Conservation (phyloP, 2,113 vertebrate species). For the Hippocampus mohnikei region DNA sequence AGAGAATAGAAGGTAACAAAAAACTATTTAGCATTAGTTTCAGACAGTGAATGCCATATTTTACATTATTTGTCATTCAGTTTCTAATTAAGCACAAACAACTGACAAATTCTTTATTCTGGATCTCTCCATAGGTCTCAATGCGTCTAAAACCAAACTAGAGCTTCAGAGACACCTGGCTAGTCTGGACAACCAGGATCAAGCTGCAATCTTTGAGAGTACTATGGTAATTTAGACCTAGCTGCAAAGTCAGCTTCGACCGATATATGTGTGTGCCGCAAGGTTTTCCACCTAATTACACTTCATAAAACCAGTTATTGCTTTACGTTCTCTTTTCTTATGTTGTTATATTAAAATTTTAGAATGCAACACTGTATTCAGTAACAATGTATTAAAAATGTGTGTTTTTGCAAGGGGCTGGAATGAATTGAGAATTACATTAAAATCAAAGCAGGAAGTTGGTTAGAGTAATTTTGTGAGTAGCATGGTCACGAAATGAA, state of each 20-base stretch:
- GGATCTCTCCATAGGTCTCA: conserved; percentile 74
- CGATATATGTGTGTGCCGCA: not conserved
- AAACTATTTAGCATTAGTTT: not conserved
- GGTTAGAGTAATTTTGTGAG: not conserved
- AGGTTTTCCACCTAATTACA: not conserved
- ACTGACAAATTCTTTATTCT: not conserved
- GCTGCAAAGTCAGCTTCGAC: not conserved
- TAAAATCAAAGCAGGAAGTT: not conserved
- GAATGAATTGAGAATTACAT: not conserved
- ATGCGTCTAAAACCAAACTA: conserved; percentile 87
- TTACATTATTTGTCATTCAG: not conserved
- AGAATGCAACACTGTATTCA: not conserved
- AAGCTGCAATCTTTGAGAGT: conserved; percentile 88
- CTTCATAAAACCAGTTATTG: not conserved
- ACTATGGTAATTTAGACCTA: conserved; percentile 78
- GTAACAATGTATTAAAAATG: not conserved
- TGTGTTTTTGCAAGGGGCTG: not conserved
- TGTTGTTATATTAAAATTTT: not conserved
- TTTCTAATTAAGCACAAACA: not conserved
- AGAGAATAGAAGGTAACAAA: conserved; percentile 87
- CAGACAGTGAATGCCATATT: not conserved
- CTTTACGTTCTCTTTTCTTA: not conserved
- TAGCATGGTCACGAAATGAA: not conserved
- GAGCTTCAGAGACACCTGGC: conserved; percentile 93
- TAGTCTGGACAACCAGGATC: conserved; percentile 85